Evolutionary conservation across 35 echinoderm and acorn worm species (phyloP), one percentile per base, ranked within the genome.

Genomic region (Ptychodera flava): DNA sequence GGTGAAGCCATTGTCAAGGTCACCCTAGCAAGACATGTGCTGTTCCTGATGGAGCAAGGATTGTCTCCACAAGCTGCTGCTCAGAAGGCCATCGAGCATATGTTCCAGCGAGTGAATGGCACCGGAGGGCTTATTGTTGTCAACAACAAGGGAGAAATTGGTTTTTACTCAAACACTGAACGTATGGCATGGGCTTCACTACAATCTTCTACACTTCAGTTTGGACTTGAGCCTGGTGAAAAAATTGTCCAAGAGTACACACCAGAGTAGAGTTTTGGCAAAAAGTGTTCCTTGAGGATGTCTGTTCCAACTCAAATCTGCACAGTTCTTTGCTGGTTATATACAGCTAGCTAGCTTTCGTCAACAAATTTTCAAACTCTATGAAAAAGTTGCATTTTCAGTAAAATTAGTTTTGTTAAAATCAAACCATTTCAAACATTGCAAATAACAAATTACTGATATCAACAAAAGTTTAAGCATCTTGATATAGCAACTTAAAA

Each of bases 171-270:
- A 35, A 94, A 75, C 29, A 93, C 96, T 30, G 34, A 90, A 77
- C 84, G 93, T 36, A 99, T 99, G 96, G 53, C 93, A 29, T 99
- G 96, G 96, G 92, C 96, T n/a, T 92, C 87, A 1, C 77, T 90
- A 35, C 64, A 34, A 28, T 85, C 90, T 16, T 78, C 85, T 6
- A 36, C 36, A 16, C 14, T 99, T 35, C 33, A 87, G 34, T 99
- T 84, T 84, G 96, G 96, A 22, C 89, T 99, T 28, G 84, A 94
- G 35, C 90, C 81, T 22, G 89, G 75, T 16, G 88, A 94, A 33
- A 86, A 90, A 28, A 80, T 85, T 31, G 83, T 64, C 45, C 6
- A 22, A 22, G 45, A 64, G 22, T 64, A 64, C 22, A 64, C 45
- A 12, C 45, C n/a, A n/a, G n/a, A n/a, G n/a, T n/a, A n/a, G n/a